Base-by-base conservation (phyloP, 2,888 invertebrate species). In the Oxystoma pomonae region DNA sequence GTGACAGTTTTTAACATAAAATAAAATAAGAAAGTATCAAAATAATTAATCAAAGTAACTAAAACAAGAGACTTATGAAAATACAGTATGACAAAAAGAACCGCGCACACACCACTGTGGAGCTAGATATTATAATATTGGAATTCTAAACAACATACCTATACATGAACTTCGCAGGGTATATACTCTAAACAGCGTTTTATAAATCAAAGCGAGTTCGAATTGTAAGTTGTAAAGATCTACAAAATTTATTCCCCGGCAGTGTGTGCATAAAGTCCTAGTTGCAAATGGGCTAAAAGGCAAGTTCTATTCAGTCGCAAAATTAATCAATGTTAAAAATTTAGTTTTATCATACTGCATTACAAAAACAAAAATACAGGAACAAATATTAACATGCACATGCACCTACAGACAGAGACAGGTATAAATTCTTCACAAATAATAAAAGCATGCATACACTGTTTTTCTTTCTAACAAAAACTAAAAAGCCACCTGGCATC, bases 381-480 rank as follows among this genome's bases (percentile, higher is more conserved):
- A 35, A 35, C 35, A 35, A 64, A 60, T 55, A 60, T 16, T 16
- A 19, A 59, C 62, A 64, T 64, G 61, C 64, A 61, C 61, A 63
- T 63, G 61, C 63, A 61, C 52, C 50, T 49, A 62, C 55, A 62
- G 62, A n/a, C 5, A 35, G 5, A 35, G 5, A 35, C 3, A 35
- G 20, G 51, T 56, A 58, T 55, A 50, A 57, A 58, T 53, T 58
- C 21, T 21, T 53, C 57, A 62, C 20, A 64, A 57, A 63, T 20
- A 58, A 58, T 50, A 59, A 61, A 12, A 20, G 35, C 65, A 65
- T 65, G 65, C 64, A 61, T 60, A 50, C 60, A 58, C 55, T 17
- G 12, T 7, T 7, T 35, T 35, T 35, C 35, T 35, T 35, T 35
- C n/a, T n/a, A n/a, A n/a, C n/a, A n/a, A n/a, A n/a, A n/a, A n/a